Evolutionary conservation across 2,797 vertebrate genomes (phyloP), one percentile per base, ranked within the genome.

Genomic region (Monodelphis domestica): DNA sequence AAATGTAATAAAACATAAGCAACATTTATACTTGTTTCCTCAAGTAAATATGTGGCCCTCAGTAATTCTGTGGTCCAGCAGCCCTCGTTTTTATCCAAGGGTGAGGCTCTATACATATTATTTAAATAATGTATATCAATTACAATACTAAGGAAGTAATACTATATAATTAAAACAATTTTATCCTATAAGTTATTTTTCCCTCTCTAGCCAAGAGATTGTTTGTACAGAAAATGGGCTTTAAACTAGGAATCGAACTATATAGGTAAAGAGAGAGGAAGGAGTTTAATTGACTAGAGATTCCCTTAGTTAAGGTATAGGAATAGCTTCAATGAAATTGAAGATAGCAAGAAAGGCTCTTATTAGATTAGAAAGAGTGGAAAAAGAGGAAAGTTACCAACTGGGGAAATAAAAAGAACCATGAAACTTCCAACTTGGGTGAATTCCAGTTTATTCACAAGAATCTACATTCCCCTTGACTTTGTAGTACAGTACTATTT

Each of bases 311-410:
- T 12, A 9, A 15, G 45, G 3, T n/a, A 91, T 90, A 17, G 15
- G 70, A 33, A 87, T 0, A 4, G 54, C 52, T 91, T 92, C 53
- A 51, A 38, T 95, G 53, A 15, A 90, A 30, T 33, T 12, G 21
- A 54, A 30, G 87, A 33, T 30, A 56, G 45, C 56, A 78, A 88
- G 89, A 54, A 90, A 51, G 54, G 29, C 45, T 78, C 87, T 89
- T 45, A 87, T 94, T 90, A 51, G 11, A 33, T 54, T 89, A 93
- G 53, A 52, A 95, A 90, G 51, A 94, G 87, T 29, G 94, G 87
- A 3, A n/a, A 52, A n/a, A 55, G 59, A 5, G 51, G 63, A 78
- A 78, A 78, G 29, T 54, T 70, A 52, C 26, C 54, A 30, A 87
- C 30, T 33, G 33, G 50, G 30, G 78, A 91, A 52, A 70, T 21